Evolutionary conservation across 23 tunicate species (phyloP), one percentile per base, ranked within the genome.

Genomic region (Trididemnum nubilum): DNA sequence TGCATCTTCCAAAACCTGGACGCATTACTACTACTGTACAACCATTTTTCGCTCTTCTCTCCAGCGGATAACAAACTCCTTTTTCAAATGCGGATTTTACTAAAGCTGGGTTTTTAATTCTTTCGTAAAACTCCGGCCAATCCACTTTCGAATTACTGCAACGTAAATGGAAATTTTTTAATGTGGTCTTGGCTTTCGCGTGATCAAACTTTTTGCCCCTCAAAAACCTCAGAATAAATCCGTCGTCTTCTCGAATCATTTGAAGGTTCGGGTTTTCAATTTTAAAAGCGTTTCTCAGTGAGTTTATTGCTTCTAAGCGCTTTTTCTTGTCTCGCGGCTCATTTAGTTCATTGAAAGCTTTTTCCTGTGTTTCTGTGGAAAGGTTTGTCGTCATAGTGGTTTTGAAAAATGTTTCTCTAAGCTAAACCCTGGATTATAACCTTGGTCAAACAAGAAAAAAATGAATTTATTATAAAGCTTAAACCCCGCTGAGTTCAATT

Each of bases 131-230:
- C 49, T 87, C 92, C 4, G 79, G 57, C 38, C 85, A 75, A 33
- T 28, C 35, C 5, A 34, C 39, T 63, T 79, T 73, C 38, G 50
- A 65, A 26, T 65, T 80, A n/a, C n/a, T n/a, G n/a, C n/a, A n/a
- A 7, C 15, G 54, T 7, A 15, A 9, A 36, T 76, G 82, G 64
- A 73, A 87, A 72, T 87, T 87, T 40, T 36, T 59, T 1, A 87
- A 34, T 77, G 65, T 61, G 32, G 65, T 52, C 25, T 33, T 63
- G 0, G 92, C 81, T 29, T 75, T 40, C 26, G 63, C 82, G 64
- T 57, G 64, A 40, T 87, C 77, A 64, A 81, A 87, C 65, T 87
- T 87, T 35, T 75, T 82, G 51, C 82, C 92, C 65, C 92, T 37
- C 29, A 87, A 60, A 81, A 87, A 87, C 51, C 80, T 52, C 51